Base-by-base conservation (phyloP, 1,140 invertebrate genomes). In the Aethina tumida region DNA sequence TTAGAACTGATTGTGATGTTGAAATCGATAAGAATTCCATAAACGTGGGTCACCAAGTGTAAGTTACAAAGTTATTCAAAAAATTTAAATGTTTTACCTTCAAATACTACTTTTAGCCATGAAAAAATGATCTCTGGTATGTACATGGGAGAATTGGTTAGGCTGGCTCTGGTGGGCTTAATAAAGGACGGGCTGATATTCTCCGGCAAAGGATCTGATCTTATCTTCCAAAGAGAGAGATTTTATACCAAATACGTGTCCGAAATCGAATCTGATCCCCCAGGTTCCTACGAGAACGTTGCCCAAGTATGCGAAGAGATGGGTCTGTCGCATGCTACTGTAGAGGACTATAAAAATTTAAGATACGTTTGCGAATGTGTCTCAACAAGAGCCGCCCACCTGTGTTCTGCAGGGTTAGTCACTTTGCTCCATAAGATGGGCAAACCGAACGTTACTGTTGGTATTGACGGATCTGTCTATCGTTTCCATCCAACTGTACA, bases 401-500 rank as follows among this genome's bases (percentile, higher is more conserved):
- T 99, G 12, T 83, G 87, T 8, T 88, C 90, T 10, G 89, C 92
- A 33, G 93, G 86, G 38, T 76, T 84, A 17, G 81, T 83, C 4
- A 73, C 75, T 1, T 65, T 92, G 5, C 71, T 90, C 21, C 81
- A 85, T 55, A 84, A 85, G 67, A 94, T 97, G 70, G 71, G 74
- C 10, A 79, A 93, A 50, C 75, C 81, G 5, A 75, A 80, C 38
- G 84, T 97, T 1, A 95, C 93, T 0, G 86, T 99, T 10, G 97
- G 90, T 29, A 89, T 99, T 43, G 97, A 99, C 66, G 97, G 97
- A 14, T 97, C 94, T 15, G 86, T 99, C 0, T 99, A 97, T 64
- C 77, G 94, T 53, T 97, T 86, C 71, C 97, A 99, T 66, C 96
- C 96, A 1, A 83, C 94, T 64, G 98, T 99, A 68, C 89, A 96